Evolutionary conservation across 1,140 invertebrate species (phyloP).

Genomic region (Cotesia typhae): DNA sequence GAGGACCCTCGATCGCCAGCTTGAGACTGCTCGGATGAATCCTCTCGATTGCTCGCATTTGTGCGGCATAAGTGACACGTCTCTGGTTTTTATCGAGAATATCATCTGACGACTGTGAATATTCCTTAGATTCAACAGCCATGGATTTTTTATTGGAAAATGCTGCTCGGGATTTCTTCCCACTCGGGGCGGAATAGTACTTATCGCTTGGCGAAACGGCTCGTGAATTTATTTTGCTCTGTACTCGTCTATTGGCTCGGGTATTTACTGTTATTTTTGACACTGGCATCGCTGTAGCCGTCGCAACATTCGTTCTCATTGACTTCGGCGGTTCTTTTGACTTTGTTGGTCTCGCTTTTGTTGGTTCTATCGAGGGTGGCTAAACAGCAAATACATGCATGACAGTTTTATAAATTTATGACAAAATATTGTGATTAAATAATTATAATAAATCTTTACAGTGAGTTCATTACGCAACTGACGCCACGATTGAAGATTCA

Average conservation of each 20-base stretch:
- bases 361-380: too few species aligned
- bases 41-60: constrained; percentile 44
- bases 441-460: not conserved
- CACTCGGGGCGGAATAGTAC: not conserved
- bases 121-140: constrained; percentile 2
- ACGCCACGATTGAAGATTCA: constrained; percentile 57
- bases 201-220: not conserved
- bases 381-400: too few species aligned
- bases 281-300: too few species aligned
- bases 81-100: constrained; percentile 33
- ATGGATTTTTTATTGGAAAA: too few species aligned
- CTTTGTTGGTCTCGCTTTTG: too few species aligned
- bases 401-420: too few species aligned
- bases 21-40: constrained; percentile 62
- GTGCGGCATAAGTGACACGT: constrained; percentile 28
- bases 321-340: too few species aligned
- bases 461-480: constrained; percentile 60
- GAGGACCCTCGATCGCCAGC: constrained; percentile 62
- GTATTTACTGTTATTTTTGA: too few species aligned
- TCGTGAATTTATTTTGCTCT: constrained; percentile 1
- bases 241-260: not conserved
- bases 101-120: constrained; percentile 12
- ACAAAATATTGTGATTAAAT: not conserved
- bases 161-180: constrained; percentile 1
- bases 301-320: too few species aligned